Evolutionary conservation across 2,797 vertebrate genomes (phyloP).

Genomic region (Spinus olivaceus): DNA sequence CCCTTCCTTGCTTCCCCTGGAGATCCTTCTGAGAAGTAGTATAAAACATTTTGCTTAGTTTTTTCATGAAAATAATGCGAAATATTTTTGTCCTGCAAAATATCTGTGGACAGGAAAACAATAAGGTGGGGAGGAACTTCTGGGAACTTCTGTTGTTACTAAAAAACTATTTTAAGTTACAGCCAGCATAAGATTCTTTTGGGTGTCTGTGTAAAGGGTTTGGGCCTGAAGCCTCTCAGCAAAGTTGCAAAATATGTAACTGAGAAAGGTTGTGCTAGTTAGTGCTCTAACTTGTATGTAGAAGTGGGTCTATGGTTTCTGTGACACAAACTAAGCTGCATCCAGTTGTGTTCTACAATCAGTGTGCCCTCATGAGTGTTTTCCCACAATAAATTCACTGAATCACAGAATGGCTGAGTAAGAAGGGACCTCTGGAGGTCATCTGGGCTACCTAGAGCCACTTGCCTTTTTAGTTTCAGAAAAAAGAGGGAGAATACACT

Average conservation of each 20-base stretch:
- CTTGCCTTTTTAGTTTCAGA: not conserved
- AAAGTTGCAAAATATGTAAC: not conserved
- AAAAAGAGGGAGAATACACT: not conserved
- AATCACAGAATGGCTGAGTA: not conserved
- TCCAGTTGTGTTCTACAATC: not conserved
- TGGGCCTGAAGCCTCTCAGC: not conserved
- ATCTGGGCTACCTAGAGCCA: not conserved
- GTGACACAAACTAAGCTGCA: not conserved
- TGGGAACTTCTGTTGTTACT: not conserved
- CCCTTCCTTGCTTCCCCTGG: not conserved
- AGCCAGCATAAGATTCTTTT: not conserved
- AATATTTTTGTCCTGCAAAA: not conserved
- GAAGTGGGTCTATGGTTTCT: rapidly evolving
- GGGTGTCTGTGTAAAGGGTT: not conserved
- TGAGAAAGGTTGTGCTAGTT: not conserved
- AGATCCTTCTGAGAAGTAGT: not conserved
- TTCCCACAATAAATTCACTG: not conserved
- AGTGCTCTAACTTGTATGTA: not conserved
- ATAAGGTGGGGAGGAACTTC: not conserved
- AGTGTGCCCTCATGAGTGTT: not conserved
- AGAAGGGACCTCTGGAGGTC: not conserved
- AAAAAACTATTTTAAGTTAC: not conserved
- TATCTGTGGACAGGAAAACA: not conserved
- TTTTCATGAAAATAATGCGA: not conserved
- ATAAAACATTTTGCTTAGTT: not conserved